phyloP scores from a whole-genome alignment of 2,888 invertebrate species.

The Timandra comae region DNA sequence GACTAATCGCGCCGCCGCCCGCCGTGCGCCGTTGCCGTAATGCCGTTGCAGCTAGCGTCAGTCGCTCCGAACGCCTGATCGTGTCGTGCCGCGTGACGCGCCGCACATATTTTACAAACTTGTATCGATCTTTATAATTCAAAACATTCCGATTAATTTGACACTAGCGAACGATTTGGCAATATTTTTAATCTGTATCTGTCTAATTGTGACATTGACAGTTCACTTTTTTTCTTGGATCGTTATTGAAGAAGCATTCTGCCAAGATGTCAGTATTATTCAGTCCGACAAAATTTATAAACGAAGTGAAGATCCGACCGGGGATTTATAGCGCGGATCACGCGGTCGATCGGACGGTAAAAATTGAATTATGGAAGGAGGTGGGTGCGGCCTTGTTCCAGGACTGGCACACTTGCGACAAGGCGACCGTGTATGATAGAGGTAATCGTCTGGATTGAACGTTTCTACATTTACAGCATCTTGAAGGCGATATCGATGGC shows the following conservation, averaged over 20 bases:
- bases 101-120: conserved; percentile 19
- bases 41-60: conserved; percentile 33
- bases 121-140: too few relatives aligned
- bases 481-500: too few relatives aligned
- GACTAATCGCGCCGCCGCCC: conserved; percentile 26
- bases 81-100: conserved; percentile 11
- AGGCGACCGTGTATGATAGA: conserved; percentile 61
- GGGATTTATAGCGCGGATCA: conserved; percentile 52
- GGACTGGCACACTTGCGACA: conserved; percentile 54
- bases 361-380: conserved; percentile 59
- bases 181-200: too few relatives aligned
- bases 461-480: too few relatives aligned
- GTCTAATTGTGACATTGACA: too few relatives aligned
- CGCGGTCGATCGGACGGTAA: conserved; percentile 68
- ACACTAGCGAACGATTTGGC: too few relatives aligned
- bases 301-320: conserved; percentile 63
- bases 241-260: background rate
- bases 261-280: conserved; percentile 24
- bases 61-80: conserved; percentile 27
- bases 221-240: too few relatives aligned
- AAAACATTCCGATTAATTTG: too few relatives aligned
- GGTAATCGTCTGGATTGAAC: too few relatives aligned
- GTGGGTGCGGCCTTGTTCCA: conserved; percentile 53
- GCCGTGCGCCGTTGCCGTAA: conserved; percentile 10
- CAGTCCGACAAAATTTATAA: conserved; percentile 52